phyloP scores from a whole-genome alignment of 1,140 invertebrate genomes.

The Papilio polyxenes region DNA sequence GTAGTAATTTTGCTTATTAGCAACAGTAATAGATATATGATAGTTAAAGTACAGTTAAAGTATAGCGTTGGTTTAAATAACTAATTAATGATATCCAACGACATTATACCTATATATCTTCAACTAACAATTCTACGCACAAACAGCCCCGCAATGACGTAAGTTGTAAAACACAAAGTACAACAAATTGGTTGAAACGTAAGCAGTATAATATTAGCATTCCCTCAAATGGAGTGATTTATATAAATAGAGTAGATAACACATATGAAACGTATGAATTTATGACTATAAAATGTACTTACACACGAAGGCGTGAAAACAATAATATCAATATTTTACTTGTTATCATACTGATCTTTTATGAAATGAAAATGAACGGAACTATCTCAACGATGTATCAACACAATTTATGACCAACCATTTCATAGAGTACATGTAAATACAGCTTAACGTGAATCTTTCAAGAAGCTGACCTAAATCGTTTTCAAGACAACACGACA shows the following conservation, averaged over 20 bases:
- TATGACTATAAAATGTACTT: not conserved
- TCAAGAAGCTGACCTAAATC: not conserved
- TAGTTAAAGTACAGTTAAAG: too few relatives aligned
- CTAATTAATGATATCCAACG: too few relatives aligned
- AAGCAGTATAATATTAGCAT: conserved; percentile 15
- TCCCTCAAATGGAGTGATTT: not conserved
- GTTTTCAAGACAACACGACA: not conserved
- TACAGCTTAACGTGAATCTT: not conserved
- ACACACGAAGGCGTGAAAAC: not conserved
- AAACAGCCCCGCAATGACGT: not conserved
- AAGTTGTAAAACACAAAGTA: not conserved
- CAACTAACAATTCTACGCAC: conserved; percentile 13
- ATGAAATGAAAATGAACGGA: conserved; percentile 8
- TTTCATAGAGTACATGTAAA: not conserved
- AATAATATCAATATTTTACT: not conserved
- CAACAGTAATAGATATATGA: too few relatives aligned
- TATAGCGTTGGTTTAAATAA: too few relatives aligned
- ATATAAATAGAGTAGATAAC: conserved; percentile 18
- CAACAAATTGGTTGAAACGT: not conserved
- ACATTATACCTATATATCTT: too few relatives aligned
- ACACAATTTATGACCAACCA: not conserved
- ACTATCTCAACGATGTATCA: not conserved
- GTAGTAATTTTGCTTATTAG: too few relatives aligned
- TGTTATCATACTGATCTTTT: not conserved
- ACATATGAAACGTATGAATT: conserved; percentile 9